Evolutionary conservation across 2,113 vertebrate species (phyloP).

Genomic region (Hiodon tergisus): DNA sequence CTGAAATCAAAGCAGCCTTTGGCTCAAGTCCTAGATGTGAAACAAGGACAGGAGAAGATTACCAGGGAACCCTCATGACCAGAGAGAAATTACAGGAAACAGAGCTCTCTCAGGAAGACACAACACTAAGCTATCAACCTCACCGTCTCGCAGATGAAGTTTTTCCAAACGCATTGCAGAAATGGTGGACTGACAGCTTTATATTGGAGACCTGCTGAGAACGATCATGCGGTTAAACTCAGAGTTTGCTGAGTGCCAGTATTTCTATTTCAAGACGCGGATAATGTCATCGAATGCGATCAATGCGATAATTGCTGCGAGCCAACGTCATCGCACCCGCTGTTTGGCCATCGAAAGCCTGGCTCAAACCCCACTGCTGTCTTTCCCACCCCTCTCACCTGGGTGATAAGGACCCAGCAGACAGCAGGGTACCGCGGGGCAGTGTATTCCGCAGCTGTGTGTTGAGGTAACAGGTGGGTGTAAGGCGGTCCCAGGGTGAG

Average conservation of each 20-base stretch:
- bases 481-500: conserved; percentile 18
- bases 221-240: no score
- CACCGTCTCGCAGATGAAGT: no score
- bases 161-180: no score
- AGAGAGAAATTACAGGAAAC: not conserved
- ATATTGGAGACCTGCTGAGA: no score
- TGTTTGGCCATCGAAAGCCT: not conserved
- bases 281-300: no score
- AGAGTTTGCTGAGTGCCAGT: no score
- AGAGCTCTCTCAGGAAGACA: not conserved
- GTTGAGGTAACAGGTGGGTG: conserved; percentile 20
- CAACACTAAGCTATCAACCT: no score
- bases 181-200: no score
- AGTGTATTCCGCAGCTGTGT: conserved; percentile 19
- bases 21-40: no score
- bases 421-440: conserved; percentile 1
- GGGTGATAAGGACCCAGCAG: conserved; percentile 7
- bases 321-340: not conserved
- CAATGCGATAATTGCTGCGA: not conserved
- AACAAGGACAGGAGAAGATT: not conserved
- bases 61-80: not conserved
- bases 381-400: not conserved
- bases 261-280: no score
- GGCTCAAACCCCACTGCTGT: not conserved
- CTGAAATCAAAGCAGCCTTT: no score